phyloP scores from a whole-genome alignment of 2,113 vertebrate species.

The Poicephalus gulielmi region DNA sequence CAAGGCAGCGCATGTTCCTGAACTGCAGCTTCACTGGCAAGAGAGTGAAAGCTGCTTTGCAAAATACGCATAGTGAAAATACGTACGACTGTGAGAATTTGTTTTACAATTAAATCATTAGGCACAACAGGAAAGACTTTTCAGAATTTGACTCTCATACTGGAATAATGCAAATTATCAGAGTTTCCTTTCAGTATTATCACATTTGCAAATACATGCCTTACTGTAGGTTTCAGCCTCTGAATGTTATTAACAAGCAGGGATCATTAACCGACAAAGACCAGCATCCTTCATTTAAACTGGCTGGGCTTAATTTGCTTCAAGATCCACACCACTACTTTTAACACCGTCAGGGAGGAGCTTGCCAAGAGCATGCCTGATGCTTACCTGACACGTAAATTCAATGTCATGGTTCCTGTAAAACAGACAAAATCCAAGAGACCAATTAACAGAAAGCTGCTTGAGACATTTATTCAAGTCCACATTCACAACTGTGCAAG shows the following conservation, averaged over 20 bases:
- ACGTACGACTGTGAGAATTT: too few relatives aligned
- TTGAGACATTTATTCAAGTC: background rate
- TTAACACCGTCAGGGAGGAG: background rate
- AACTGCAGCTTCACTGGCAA: background rate
- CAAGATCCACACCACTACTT: background rate
- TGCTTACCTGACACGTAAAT: conserved; percentile 61
- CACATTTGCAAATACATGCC: background rate
- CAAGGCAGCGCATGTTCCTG: rapidly evolving
- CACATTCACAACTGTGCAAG: background rate
- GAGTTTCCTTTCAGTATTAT: background rate
- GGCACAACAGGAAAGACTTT: background rate
- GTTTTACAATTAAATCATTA: background rate
- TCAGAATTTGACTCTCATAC: background rate
- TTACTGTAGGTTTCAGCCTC: background rate
- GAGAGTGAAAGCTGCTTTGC: background rate
- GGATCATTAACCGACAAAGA: background rate
- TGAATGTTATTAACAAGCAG: background rate
- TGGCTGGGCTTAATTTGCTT: background rate
- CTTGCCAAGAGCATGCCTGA: background rate
- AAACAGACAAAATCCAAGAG: conserved; percentile 23
- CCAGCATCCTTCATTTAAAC: background rate
- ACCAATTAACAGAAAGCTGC: background rate
- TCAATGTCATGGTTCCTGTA: conserved; percentile 71
- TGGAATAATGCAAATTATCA: background rate
- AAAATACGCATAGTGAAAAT: rapidly evolving